phyloP scores from a whole-genome alignment of 2,797 vertebrate species.

The Enteromius viviparus region DNA sequence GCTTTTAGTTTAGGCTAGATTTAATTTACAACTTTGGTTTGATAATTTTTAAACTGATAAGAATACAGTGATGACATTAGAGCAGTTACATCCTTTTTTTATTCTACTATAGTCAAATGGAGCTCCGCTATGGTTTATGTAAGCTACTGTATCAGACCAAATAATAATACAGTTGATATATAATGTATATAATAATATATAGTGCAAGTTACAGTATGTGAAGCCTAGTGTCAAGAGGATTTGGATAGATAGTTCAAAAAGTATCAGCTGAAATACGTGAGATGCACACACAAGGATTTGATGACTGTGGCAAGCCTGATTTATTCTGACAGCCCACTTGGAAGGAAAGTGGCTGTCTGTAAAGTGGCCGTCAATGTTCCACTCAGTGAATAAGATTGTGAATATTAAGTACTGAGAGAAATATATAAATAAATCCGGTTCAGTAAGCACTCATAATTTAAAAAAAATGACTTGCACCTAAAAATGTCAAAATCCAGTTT shows the following conservation, averaged over 20 bases:
- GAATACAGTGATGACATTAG: background rate
- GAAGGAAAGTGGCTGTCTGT: background rate
- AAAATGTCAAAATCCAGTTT: background rate
- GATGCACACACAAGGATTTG: background rate
- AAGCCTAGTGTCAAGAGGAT: no score
- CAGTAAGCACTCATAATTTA: background rate
- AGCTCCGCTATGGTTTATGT: background rate
- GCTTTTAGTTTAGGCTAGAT: background rate
- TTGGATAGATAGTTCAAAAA: background rate
- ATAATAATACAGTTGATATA: background rate
- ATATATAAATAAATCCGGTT: background rate
- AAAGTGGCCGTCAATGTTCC: background rate
- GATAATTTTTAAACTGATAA: background rate
- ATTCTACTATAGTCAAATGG: background rate
- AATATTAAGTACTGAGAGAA: background rate
- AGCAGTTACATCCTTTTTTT: background rate
- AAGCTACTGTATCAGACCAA: background rate
- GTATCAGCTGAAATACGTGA: background rate
- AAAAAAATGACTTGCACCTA: background rate
- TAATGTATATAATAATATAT: no score
- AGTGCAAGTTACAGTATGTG: no score
- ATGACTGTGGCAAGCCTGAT: background rate
- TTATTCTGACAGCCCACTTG: background rate
- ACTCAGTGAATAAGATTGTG: background rate
- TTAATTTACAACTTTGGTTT: background rate